phyloP scores from a whole-genome alignment of 92 coral and sea anemone species.

The Muricea muricata region DNA sequence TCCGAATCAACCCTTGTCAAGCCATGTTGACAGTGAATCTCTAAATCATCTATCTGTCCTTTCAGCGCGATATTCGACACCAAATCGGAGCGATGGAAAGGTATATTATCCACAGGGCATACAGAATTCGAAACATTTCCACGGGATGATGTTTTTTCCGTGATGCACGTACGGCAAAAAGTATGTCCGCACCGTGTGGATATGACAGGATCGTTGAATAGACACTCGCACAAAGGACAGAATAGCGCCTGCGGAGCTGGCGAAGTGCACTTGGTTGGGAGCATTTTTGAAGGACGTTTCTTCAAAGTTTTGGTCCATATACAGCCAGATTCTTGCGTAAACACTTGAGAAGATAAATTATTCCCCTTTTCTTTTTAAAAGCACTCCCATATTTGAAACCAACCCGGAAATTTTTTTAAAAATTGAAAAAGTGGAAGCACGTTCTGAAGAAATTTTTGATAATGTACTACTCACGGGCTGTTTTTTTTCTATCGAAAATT shows the following conservation, averaged over 20 bases:
- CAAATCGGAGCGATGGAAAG: constrained; percentile 70
- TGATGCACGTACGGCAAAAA: constrained; percentile 87
- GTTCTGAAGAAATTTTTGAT: neutral
- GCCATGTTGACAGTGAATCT: constrained; percentile 94
- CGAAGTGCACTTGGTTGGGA: constrained; percentile 88
- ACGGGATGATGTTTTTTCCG: constrained; percentile 55
- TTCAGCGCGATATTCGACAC: constrained; percentile 91
- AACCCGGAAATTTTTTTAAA: neutral
- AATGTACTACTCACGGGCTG: too few relatives aligned
- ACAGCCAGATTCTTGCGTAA: neutral
- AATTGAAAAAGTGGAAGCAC: neutral
- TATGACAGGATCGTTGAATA: constrained; percentile 89
- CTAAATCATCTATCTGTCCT: constrained; percentile 90
- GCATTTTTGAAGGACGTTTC: constrained; percentile 42
- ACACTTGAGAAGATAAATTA: neutral
- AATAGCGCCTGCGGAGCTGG: constrained; percentile 85
- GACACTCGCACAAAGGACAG: constrained; percentile 85
- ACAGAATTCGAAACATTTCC: constrained; percentile 66
- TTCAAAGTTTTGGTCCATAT: neutral
- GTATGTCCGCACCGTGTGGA: constrained; percentile 98
- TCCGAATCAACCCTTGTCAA: constrained; percentile 90
- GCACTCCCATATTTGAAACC: neutral
- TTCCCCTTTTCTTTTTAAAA: neutral
- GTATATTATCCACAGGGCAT: constrained; percentile 85
- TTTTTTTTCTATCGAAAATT: too few relatives aligned